Evolutionary conservation across 1,140 invertebrate genomes (phyloP).

Genomic region (Tribolium madens): DNA sequence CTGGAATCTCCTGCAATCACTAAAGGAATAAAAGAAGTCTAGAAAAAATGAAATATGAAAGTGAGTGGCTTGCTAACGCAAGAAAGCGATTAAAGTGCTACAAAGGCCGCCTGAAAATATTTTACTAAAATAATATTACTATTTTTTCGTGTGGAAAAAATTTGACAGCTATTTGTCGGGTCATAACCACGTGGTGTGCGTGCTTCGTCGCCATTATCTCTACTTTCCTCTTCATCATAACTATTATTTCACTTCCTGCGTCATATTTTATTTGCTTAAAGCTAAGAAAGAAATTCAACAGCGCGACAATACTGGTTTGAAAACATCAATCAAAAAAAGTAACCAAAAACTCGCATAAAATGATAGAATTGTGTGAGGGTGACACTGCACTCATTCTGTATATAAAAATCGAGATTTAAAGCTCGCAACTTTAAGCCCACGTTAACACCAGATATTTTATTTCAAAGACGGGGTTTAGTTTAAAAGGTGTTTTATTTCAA

Average conservation of each 20-base stretch:
- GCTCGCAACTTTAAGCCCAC: conserved; percentile 15
- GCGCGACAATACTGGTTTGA: neutral
- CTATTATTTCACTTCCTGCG: neutral
- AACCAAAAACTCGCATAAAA: neutral
- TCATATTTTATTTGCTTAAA: neutral
- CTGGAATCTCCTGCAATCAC: neutral
- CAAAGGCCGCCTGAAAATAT: neutral
- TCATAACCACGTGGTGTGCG: neutral
- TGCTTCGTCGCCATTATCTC: neutral
- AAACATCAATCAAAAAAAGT: neutral
- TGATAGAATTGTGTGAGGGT: neutral
- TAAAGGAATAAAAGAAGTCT: neutral
- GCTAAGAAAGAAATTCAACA: neutral
- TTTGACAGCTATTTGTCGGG: neutral
- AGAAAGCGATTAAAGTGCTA: neutral
- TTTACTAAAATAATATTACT: neutral
- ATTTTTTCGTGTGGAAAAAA: neutral
- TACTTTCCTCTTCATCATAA: neutral
- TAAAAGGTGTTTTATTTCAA: conserved; percentile 24
- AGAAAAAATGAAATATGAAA: neutral
- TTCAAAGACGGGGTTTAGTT: conserved; percentile 26
- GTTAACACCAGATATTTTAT: conserved; percentile 23
- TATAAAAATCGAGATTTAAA: conserved; percentile 37
- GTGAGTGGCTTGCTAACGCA: neutral
- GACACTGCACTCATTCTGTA: neutral